Conservation (phyloP, 2,113 vertebrate genomes). For the Polypterus bichir region DNA sequence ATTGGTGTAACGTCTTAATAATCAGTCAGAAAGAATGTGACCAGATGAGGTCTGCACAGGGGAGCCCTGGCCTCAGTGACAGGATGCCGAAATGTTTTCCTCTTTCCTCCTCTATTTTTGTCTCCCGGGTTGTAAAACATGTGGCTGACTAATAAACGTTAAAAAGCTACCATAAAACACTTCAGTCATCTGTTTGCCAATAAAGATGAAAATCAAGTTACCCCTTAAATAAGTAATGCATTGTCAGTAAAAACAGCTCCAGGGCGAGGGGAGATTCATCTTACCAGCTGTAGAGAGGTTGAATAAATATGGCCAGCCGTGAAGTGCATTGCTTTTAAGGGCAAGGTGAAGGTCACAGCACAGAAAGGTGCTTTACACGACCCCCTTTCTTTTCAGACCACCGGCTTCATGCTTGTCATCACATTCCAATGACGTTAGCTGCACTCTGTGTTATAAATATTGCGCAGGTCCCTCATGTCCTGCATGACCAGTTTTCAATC, state of each 20-base stretch:
- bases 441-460: too few species aligned
- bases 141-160: conserved; percentile 34
- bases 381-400: too few species aligned
- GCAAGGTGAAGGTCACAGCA: conserved; percentile 38
- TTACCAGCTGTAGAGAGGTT: conserved; percentile 27
- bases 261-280: too few species aligned
- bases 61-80: background rate
- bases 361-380: too few species aligned
- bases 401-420: too few species aligned
- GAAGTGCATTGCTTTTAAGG: conserved; percentile 16
- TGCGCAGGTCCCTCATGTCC: too few species aligned
- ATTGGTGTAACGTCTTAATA: too few species aligned
- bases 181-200: conserved; percentile 36
- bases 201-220: conserved; percentile 48
- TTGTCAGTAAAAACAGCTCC: conserved; percentile 46
- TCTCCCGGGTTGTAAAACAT: conserved; percentile 34
- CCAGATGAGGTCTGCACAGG: too few species aligned
- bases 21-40: too few species aligned
- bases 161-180: conserved; percentile 37
- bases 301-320: conserved; percentile 19
- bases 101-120: conserved; percentile 18
- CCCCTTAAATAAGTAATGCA: conserved; percentile 27
- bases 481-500: too few species aligned
- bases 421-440: too few species aligned
- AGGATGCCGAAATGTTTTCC: conserved; percentile 12